Percentiles rank a stretch among this genome's conserved stretches.
Evolutionary conservation across 2,113 vertebrate species (phyloP).

Genomic region (Elaphurus davidianus): DNA sequence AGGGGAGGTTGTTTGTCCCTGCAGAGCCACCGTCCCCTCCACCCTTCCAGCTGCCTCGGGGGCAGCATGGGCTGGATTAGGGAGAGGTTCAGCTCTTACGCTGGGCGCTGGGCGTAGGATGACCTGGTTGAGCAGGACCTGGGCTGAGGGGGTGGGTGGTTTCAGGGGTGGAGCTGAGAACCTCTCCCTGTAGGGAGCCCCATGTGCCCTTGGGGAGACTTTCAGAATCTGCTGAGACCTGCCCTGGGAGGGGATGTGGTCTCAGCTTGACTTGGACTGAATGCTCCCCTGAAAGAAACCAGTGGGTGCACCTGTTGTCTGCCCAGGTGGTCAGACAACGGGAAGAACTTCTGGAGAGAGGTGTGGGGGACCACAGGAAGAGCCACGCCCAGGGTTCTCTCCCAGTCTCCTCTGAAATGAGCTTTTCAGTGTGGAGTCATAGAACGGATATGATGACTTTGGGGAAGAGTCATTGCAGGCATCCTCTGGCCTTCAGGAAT

Average conservation of each 20-base stretch:
- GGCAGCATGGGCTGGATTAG: neutral
- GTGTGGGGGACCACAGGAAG: neutral
- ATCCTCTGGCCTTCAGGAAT: neutral
- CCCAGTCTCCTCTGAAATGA: neutral
- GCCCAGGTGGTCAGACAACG: constrained; percentile 15
- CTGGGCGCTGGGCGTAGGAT: neutral
- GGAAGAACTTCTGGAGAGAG: neutral
- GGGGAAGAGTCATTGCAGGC: neutral
- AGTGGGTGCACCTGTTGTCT: constrained; percentile 41
- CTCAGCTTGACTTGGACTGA: neutral
- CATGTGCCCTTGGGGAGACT: constrained; percentile 48
- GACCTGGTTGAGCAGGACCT: constrained; percentile 46
- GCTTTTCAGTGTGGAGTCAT: neutral
- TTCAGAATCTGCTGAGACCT: constrained; percentile 49
- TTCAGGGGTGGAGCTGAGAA: constrained; percentile 63
- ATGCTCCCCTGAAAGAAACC: neutral
- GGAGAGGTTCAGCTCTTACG: neutral
- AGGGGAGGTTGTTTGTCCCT: neutral
- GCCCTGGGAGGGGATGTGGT: constrained; percentile 31
- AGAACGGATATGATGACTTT: neutral
- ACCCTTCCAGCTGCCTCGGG: neutral
- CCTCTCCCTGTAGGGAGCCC: constrained; percentile 40
- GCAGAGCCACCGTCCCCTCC: neutral
- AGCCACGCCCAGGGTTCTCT: neutral
- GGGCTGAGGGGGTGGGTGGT: constrained; percentile 60